phyloP scores from a whole-genome alignment of 2,797 vertebrate species.

The Epinephelus coioides region DNA sequence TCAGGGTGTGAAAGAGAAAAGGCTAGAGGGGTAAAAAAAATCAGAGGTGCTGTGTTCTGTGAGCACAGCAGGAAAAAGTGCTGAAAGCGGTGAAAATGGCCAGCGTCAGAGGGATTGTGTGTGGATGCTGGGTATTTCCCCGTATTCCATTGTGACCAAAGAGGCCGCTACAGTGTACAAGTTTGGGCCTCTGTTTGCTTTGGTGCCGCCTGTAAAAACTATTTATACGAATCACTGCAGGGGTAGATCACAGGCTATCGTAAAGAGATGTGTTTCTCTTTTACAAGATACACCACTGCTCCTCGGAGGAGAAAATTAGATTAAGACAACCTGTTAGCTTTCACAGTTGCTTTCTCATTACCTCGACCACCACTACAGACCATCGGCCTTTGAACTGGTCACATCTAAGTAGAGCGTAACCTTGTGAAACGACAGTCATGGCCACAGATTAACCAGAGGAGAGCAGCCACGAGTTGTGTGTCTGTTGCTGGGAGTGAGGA shows the following conservation, averaged over 20 bases:
- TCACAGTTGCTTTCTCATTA: slow-evolving; percentile 32
- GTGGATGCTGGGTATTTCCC: slow-evolving; percentile 67
- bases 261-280: slow-evolving; percentile 35
- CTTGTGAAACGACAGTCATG: slow-evolving; percentile 65
- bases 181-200: slow-evolving; percentile 50
- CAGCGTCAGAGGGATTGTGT: slow-evolving; percentile 74
- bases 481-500: slow-evolving; percentile 50
- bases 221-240: slow-evolving; percentile 46
- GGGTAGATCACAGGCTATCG: slow-evolving; percentile 46
- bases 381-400: slow-evolving; percentile 47
- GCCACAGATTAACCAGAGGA: slow-evolving; percentile 56
- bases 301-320: slow-evolving; percentile 39
- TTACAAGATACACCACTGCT: slow-evolving; percentile 35
- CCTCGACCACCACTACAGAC: slow-evolving; percentile 33
- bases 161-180: slow-evolving; percentile 50
- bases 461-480: slow-evolving; percentile 60
- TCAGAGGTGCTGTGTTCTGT: slow-evolving; percentile 84
- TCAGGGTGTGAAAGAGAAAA: slow-evolving; percentile 80
- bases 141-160: slow-evolving; percentile 73
- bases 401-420: slow-evolving; percentile 53
- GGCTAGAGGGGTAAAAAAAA: slow-evolving; percentile 62
- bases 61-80: slow-evolving; percentile 87
- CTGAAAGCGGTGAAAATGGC: slow-evolving; percentile 85
- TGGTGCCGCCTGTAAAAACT: slow-evolving; percentile 55
- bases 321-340: slow-evolving; percentile 57